A percentile compares a stretch with the other conserved stretches of the same genome.
These are phyloP conservation scores for Gymnocephalus cernua DNA, from an alignment of 2,113 vertebrate species.

Conservation along the genomic window DNA sequence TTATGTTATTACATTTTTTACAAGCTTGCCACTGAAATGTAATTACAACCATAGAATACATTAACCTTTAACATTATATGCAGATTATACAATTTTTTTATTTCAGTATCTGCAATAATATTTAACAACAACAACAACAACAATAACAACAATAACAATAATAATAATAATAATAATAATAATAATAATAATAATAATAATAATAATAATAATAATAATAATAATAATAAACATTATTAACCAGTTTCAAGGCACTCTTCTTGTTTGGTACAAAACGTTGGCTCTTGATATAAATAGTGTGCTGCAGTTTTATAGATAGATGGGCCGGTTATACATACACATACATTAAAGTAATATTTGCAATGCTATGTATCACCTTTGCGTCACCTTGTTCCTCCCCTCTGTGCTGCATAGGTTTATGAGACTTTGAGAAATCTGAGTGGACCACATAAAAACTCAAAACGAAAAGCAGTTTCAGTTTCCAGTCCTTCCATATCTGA, in stretches of 20 bases:
- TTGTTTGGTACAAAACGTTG: not conserved
- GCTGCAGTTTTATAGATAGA: not conserved
- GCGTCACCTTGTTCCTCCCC: not conserved
- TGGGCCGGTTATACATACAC: not conserved
- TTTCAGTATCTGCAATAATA: not conserved
- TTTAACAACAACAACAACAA: too few species aligned
- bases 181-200: too few species aligned
- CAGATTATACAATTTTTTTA: not conserved
- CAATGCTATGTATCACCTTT: not conserved
- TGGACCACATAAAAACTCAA: not conserved
- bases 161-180: too few species aligned
- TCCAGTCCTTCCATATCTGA: constrained; percentile 16
- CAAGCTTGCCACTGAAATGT: not conserved
- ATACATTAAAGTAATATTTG: not conserved
- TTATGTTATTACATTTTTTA: not conserved
- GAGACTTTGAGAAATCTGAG: constrained; percentile 5
- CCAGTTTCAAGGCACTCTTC: not conserved
- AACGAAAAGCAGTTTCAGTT: not conserved
- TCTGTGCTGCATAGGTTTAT: not conserved
- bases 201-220: too few species aligned
- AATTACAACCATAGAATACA: not conserved
- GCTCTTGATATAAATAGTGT: not conserved
- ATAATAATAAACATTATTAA: too few species aligned
- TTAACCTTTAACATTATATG: not conserved
- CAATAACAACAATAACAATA: too few species aligned